These are phyloP conservation scores for Agrotis ipsilon DNA, from an alignment of 2,888 invertebrate species.

Conservation along the genomic window DNA sequence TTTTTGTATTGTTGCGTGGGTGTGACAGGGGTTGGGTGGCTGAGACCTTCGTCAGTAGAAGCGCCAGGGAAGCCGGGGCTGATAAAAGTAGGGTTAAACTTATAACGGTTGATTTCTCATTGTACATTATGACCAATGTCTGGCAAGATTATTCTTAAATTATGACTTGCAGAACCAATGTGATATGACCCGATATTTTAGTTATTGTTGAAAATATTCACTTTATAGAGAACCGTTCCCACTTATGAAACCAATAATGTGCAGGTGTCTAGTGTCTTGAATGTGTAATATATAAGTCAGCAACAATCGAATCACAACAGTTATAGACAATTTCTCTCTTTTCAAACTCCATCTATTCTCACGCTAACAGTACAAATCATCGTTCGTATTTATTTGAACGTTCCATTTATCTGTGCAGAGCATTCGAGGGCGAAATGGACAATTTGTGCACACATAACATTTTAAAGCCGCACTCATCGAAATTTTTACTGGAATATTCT, in stretches of 20 bases:
- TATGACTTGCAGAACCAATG: too few species aligned
- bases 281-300: not conserved
- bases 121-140: not conserved
- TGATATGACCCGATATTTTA: not conserved
- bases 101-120: not conserved
- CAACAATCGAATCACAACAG: not conserved
- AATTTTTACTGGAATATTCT: constrained; percentile 38
- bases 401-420: constrained; percentile 19
- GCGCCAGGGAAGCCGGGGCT: not conserved
- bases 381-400: constrained; percentile 37
- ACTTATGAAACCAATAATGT: too few species aligned
- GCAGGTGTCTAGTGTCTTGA: too few species aligned
- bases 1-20: constrained; percentile 68
- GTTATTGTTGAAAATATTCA: not conserved
- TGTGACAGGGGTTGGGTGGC: constrained; percentile 68
- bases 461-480: constrained; percentile 67
- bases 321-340: not conserved
- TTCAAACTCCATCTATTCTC: not conserved
- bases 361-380: constrained; percentile 17
- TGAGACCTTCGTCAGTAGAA: constrained; percentile 70
- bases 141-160: not conserved
- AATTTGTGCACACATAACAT: constrained; percentile 72
- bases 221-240: too few species aligned
- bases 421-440: constrained; percentile 63
- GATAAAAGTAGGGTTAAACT: not conserved